Evolutionary conservation across 2,797 vertebrate species (phyloP), one percentile per base, ranked within the genome.

Genomic region (Lepus oiostolus): DNA sequence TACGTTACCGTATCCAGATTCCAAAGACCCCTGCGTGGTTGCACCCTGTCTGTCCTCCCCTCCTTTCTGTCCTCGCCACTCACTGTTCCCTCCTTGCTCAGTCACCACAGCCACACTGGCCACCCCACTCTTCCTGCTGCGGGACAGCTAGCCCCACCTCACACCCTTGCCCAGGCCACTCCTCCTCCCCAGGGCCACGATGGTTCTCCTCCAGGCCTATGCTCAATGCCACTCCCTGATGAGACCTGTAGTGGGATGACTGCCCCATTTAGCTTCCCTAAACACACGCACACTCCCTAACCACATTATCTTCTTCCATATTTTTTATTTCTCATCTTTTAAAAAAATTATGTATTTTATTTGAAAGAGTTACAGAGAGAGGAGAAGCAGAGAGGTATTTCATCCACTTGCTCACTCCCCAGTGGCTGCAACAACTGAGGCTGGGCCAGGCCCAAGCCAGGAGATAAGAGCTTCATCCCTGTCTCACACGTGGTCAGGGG

Each of bases 31-130:
- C 35, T 11, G 0, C n/a, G 1, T 0, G 22, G 13, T 28, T 47
- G 42, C 42, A 47, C 68, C 70, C 58, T 1, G 13, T 17, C 28
- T 1, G 3, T 12, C 74, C 38, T 19, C 58, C 22, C 28, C 24
- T 32, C 7, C 16, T 42, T 35, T 60, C 19, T 11, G 38, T 8
- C 74, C 14, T 81, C 9, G 0, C 17, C 54, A 9, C 14, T 5
- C 50, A 1, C 0, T 10, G 38, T 1, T 1, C 24, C 68, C 13
- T 16, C 52, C 38, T 26, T 38, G 4, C 42, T 7, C 4, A 0
- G 63, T 60, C 4, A 0, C 28, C 21, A 7, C 17, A 32, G 72
- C 22, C 19, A 0, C 7, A 21, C 17, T 9, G 19, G 60, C 32
- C n/a, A 10, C 30, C 17, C 50, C 21, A 32, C 32, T 12, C 4